A percentile compares a stretch with the other conserved stretches of the same genome.
phyloP scores from a whole-genome alignment of 2,797 vertebrate species.

The Hemitrygon akajei region DNA sequence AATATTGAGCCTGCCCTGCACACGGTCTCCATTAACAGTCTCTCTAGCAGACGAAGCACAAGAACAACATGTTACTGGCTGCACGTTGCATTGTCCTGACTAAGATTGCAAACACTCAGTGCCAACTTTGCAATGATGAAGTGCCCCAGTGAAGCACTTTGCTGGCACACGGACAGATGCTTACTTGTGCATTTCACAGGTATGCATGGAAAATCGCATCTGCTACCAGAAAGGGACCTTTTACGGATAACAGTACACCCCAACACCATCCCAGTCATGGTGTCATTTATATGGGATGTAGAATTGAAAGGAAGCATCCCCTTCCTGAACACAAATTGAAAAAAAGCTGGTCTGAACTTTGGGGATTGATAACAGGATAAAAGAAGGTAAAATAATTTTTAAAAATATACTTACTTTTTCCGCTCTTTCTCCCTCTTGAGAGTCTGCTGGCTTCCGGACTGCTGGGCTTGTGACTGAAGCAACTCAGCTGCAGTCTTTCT shows the following conservation, averaged over 20 bases:
- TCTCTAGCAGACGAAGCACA: no score
- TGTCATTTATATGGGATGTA: not conserved
- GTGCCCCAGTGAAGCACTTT: not conserved
- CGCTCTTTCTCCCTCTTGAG: slow-evolving; percentile 98
- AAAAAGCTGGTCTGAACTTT: not conserved
- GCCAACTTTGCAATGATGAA: not conserved
- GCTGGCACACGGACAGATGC: not conserved
- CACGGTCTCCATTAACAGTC: no score
- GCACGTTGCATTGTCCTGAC: no score
- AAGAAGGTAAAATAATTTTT: slow-evolving; percentile 34
- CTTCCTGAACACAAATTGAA: no score
- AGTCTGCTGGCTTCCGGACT: slow-evolving; percentile 92
- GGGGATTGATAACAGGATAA: slow-evolving; percentile 2
- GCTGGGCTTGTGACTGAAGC: slow-evolving; percentile 85
- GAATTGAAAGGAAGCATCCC: not conserved
- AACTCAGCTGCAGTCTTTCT: slow-evolving; percentile 92
- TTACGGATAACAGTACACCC: not conserved
- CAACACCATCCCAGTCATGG: not conserved
- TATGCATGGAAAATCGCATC: not conserved
- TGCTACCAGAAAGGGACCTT: not conserved
- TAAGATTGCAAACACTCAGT: not conserved
- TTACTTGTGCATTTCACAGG: no score
- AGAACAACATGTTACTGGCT: not conserved
- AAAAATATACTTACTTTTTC: slow-evolving; percentile 88
- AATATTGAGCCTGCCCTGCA: not conserved